These are phyloP conservation scores for Erithacus rubecula DNA, from an alignment of 2,797 vertebrate genomes.

Conservation along the genomic window DNA sequence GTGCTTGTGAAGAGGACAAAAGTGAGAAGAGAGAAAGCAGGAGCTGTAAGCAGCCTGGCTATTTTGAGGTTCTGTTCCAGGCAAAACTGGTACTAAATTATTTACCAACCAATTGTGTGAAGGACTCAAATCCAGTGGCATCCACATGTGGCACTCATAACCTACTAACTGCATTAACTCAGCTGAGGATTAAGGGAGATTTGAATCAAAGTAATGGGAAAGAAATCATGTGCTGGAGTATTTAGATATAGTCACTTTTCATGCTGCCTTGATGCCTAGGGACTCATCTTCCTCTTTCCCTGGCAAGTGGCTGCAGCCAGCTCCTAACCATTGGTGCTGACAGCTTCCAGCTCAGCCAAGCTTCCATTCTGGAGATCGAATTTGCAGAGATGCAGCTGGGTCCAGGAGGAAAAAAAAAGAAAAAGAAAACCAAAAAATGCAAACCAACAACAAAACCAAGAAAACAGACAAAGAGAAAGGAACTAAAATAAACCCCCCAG, in stretches of 20 bases:
- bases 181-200: constrained; percentile 54
- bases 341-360: constrained; percentile 4
- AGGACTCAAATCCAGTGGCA: constrained; percentile 28
- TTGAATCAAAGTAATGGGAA: constrained; percentile 61
- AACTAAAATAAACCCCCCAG: not conserved
- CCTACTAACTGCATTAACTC: constrained; percentile 49
- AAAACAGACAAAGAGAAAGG: not conserved
- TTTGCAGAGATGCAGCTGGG: constrained; percentile 47
- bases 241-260: constrained; percentile 45
- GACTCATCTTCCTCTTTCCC: not conserved
- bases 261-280: not conserved
- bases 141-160: constrained; percentile 15
- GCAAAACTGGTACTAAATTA: constrained; percentile 47
- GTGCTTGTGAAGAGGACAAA: not conserved
- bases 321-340: not conserved
- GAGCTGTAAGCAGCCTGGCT: constrained; percentile 6
- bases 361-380: constrained; percentile 12
- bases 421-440: not conserved
- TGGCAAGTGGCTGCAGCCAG: not conserved
- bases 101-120: constrained; percentile 41
- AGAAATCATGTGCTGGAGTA: constrained; percentile 47
- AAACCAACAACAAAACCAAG: not conserved
- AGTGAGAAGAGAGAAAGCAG: not conserved
- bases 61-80: constrained; percentile 28
- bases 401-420: not conserved